Percentiles rank a stretch among this genome's conserved stretches.
phyloP scores from a whole-genome alignment of 92 coral and sea anemone species.

The Ricordea florida region DNA sequence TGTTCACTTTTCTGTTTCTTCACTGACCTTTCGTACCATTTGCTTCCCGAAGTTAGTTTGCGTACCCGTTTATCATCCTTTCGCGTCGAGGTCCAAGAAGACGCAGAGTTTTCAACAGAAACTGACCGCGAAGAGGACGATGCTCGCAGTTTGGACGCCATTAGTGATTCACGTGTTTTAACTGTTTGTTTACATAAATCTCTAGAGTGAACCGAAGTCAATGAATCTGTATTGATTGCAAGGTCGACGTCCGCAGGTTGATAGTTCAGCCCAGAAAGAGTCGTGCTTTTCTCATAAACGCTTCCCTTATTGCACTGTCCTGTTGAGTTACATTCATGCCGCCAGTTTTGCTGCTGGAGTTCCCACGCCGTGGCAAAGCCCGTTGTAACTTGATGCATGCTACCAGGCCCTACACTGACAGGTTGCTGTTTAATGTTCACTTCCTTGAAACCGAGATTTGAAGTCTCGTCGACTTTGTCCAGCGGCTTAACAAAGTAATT shows the following conservation, averaged over 20 bases:
- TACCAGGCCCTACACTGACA: not conserved
- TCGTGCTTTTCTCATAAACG: too few species aligned
- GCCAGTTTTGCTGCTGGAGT: not conserved
- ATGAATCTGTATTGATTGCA: not conserved
- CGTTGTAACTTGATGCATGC: not conserved
- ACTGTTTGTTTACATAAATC: not conserved
- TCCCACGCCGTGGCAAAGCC: slow-evolving; percentile 22
- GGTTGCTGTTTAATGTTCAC: too few species aligned
- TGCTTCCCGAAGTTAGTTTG: not conserved
- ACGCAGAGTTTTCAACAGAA: not conserved
- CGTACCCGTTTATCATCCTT: not conserved
- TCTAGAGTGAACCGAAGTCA: too few species aligned
- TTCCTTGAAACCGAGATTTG: too few species aligned
- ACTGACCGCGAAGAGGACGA: not conserved
- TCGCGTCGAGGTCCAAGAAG: not conserved
- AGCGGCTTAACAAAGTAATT: slow-evolving; percentile 18
- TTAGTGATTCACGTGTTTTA: not conserved
- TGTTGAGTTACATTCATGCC: too few species aligned
- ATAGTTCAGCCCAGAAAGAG: too few species aligned
- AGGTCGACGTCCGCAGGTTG: too few species aligned
- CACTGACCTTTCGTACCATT: not conserved
- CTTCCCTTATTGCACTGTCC: too few species aligned
- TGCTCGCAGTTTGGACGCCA: too few species aligned
- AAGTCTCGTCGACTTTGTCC: too few species aligned
- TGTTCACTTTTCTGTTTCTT: not conserved